These are phyloP conservation scores for Empis stercorea DNA, from an alignment of 2,888 invertebrate genomes.

Conservation along the genomic window DNA sequence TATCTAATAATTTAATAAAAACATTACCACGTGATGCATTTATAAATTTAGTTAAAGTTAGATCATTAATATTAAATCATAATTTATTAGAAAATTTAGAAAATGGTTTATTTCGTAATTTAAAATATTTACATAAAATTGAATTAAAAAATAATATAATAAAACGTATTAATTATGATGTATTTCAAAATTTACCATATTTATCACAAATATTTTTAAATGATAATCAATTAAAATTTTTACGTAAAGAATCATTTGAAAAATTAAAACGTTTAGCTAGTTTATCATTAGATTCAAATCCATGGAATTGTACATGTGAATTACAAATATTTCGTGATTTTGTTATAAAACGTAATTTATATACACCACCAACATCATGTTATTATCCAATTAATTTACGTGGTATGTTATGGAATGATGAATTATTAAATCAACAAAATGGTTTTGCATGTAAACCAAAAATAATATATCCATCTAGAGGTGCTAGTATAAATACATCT, in stretches of 20 bases:
- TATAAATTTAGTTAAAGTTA: conserved; percentile 52
- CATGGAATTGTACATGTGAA: conserved; percentile 80
- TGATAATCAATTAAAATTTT: conserved; percentile 56
- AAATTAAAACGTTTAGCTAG: conserved; percentile 54
- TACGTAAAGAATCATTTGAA: conserved; percentile 51
- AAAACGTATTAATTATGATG: conserved; percentile 50
- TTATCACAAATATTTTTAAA: conserved; percentile 57
- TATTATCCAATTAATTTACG: conserved; percentile 53
- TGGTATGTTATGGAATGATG: conserved; percentile 60
- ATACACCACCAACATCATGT: conserved; percentile 63
- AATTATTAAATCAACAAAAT: conserved; percentile 39
- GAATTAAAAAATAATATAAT: conserved; percentile 63
- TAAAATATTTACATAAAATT: conserved; percentile 61
- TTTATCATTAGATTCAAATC: conserved; percentile 65
- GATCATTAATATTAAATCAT: conserved; percentile 57
- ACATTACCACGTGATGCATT: conserved; percentile 55
- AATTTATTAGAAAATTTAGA: conserved; percentile 60
- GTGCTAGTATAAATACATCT: conserved; percentile 46
- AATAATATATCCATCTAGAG: conserved; percentile 50
- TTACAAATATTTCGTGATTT: conserved; percentile 66
- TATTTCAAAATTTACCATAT: conserved; percentile 56
- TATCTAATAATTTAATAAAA: conserved; percentile 57
- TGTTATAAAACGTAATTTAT: conserved; percentile 58
- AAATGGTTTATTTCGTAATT: conserved; percentile 58
- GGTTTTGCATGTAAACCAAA: conserved; percentile 73